A percentile compares a stretch with the other conserved stretches of the same genome.
Conservation (phyloP, 2,113 vertebrate species). For the Sinocyclocheilus maitianheensis region DNA sequence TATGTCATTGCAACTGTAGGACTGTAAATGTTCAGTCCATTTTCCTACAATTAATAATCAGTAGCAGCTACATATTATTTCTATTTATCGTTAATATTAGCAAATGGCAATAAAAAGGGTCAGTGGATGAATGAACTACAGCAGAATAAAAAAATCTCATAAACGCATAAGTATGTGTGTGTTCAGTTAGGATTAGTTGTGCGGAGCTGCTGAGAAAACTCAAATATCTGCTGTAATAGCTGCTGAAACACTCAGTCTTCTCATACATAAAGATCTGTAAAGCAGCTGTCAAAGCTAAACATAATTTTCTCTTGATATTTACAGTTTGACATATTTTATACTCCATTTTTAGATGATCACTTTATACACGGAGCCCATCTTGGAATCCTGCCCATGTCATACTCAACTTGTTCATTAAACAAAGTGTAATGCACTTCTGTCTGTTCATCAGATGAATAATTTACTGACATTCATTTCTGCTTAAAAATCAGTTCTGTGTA, state of each 20-base stretch:
- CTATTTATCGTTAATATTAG: conserved; percentile 50
- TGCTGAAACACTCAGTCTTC: neutral
- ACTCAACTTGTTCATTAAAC: neutral
- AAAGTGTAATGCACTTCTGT: neutral
- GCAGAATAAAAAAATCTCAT: conserved; percentile 14
- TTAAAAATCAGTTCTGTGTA: conserved; percentile 22
- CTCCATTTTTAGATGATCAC: conserved; percentile 4
- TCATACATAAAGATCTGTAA: conserved; percentile 19
- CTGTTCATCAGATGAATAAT: conserved; percentile 4
- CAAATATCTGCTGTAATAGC: conserved; percentile 11
- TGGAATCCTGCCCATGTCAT: neutral
- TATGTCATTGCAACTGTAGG: conserved; percentile 20
- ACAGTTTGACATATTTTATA: conserved; percentile 15
- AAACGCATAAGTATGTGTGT: neutral
- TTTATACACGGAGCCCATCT: neutral
- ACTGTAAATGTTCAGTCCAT: conserved; percentile 44
- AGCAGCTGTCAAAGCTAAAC: conserved; percentile 25
- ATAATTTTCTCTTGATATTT: conserved; percentile 22
- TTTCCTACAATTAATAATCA: conserved; percentile 54
- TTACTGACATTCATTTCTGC: neutral
- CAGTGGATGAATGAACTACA: conserved; percentile 18
- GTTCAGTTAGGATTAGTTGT: conserved; percentile 6
- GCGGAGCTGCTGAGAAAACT: neutral
- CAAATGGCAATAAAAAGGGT: conserved; percentile 33
- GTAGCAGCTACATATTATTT: conserved; percentile 50